These are phyloP conservation scores for Acheta domesticus DNA, from an alignment of 2,888 invertebrate genomes.

Conservation along the genomic window DNA sequence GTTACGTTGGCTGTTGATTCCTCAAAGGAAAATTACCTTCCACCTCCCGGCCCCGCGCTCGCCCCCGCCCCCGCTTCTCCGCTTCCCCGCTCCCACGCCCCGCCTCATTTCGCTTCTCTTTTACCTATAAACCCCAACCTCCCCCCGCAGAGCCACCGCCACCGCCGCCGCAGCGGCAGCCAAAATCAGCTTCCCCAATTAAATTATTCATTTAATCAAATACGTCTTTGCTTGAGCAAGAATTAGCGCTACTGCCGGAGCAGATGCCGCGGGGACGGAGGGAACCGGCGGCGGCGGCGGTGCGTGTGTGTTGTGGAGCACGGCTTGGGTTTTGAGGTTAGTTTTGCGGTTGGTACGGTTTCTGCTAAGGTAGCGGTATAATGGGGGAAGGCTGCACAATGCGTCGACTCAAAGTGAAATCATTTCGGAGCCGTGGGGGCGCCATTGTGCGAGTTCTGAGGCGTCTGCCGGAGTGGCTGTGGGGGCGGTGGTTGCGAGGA, in stretches of 20 bases:
- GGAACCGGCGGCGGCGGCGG: not conserved
- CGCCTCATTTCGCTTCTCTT: constrained; percentile 24
- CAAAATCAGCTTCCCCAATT: constrained; percentile 31
- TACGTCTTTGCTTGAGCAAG: constrained; percentile 27
- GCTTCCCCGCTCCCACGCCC: not conserved
- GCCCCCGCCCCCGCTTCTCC: not conserved
- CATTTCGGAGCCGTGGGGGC: not conserved
- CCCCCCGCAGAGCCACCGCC: not conserved
- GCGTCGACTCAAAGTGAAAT: constrained; percentile 18
- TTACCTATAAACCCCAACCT: constrained; percentile 27
- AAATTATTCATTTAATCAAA: constrained; percentile 37
- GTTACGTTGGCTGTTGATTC: constrained; percentile 28
- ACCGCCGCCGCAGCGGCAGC: constrained; percentile 20
- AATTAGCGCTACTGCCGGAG: not conserved
- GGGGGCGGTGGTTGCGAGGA: not conserved
- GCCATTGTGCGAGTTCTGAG: constrained; percentile 5
- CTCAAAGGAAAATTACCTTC: constrained; percentile 32
- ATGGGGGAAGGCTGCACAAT: not conserved
- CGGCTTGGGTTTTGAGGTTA: constrained; percentile 3
- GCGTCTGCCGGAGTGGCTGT: not conserved
- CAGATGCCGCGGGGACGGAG: not conserved
- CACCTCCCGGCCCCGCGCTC: not conserved
- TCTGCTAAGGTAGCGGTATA: constrained; percentile 9
- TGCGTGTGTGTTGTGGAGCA: not conserved
- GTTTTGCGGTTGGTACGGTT: constrained; percentile 2